phyloP scores from a whole-genome alignment of 1,140 invertebrate genomes.

The Laupala kohalensis region DNA sequence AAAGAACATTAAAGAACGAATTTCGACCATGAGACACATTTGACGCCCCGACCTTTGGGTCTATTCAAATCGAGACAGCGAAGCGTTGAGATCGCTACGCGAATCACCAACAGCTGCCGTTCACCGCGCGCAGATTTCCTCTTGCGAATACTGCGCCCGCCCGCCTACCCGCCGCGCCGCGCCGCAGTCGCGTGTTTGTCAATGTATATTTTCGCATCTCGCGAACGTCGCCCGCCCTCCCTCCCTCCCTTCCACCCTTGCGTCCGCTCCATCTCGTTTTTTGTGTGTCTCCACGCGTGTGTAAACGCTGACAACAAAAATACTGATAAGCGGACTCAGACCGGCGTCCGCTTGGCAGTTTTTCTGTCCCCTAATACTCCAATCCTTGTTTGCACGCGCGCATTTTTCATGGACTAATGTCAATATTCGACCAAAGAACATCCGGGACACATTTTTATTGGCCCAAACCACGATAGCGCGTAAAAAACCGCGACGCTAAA shows the following conservation, averaged over 20 bases:
- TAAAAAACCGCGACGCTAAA: background rate
- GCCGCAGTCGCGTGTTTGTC: background rate
- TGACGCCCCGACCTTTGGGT: too few species aligned
- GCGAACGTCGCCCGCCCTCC: too few species aligned
- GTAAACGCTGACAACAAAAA: background rate
- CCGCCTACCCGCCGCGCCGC: background rate
- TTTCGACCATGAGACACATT: too few species aligned
- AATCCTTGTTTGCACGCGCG: background rate
- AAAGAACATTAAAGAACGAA: too few species aligned
- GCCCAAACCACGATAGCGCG: background rate
- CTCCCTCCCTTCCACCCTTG: background rate
- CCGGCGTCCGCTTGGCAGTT: too few species aligned
- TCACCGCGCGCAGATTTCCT: too few species aligned
- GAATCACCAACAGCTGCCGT: background rate
- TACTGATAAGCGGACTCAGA: background rate
- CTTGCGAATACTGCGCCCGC: background rate
- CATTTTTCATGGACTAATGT: background rate
- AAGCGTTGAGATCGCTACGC: too few species aligned
- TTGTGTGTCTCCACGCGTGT: too few species aligned
- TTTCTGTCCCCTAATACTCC: background rate
- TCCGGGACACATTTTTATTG: background rate
- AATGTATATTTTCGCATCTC: background rate
- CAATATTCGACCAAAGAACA: background rate
- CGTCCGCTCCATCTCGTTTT: too few species aligned
- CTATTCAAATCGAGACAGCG: too few species aligned